Evolutionary conservation across 1,140 invertebrate genomes (phyloP).

Genomic region (Campoletis sonorensis): DNA sequence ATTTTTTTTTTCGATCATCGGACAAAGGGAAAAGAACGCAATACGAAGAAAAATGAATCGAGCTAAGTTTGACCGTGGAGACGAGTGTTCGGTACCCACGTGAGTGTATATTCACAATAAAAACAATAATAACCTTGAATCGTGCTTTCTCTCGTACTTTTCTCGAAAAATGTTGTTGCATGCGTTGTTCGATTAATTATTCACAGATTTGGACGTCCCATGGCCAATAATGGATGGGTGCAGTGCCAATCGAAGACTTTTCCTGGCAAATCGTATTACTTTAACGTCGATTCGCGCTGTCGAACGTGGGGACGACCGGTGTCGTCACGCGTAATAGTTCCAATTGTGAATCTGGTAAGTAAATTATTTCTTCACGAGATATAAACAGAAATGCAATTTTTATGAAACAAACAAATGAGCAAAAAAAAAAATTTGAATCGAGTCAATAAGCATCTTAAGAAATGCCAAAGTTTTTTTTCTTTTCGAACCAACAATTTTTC

Average conservation of each 20-base stretch:
- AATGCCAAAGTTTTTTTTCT: too few species aligned
- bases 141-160: background rate
- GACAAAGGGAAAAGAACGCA: too few species aligned
- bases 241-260: conserved; percentile 55
- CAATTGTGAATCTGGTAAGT: conserved; percentile 41
- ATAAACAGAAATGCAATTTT: too few species aligned
- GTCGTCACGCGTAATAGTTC: conserved; percentile 41
- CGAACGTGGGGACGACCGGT: conserved; percentile 54
- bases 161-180: background rate
- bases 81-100: too few species aligned
- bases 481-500: too few species aligned
- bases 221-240: conserved; percentile 58
- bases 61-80: too few species aligned
- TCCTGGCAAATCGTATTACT: conserved; percentile 48
- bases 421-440: too few species aligned
- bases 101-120: background rate
- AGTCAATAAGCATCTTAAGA: too few species aligned
- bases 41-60: too few species aligned
- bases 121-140: too few species aligned
- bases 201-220: conserved; percentile 56
- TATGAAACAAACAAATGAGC: too few species aligned
- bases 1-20: too few species aligned
- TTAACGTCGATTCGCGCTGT: conserved; percentile 52
- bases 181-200: background rate
- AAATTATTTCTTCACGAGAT: background rate